Evolutionary conservation across 2,888 invertebrate species (phyloP).

Genomic region (Stenotaenia linearis): DNA sequence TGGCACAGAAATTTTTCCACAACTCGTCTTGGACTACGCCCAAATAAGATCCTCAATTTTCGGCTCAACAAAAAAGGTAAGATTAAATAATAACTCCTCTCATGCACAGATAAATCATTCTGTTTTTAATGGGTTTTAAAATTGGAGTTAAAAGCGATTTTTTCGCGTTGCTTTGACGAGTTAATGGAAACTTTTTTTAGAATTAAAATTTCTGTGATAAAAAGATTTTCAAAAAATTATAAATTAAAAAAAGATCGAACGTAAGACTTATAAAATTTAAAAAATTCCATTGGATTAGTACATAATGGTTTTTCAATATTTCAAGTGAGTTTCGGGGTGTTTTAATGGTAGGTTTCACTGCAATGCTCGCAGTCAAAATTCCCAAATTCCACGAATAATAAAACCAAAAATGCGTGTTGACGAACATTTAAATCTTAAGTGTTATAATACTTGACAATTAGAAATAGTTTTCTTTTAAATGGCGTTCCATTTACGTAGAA

Average conservation of each 20-base stretch:
- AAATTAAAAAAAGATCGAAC: too few species aligned
- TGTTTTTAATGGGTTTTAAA: neutral
- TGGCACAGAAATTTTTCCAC: constrained; percentile 8
- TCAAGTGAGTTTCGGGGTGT: neutral
- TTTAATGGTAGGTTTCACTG: neutral
- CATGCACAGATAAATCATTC: neutral
- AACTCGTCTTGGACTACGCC: constrained; percentile 9
- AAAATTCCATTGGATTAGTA: too few species aligned
- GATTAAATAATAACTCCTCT: neutral
- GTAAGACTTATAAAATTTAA: too few species aligned
- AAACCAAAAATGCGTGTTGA: too few species aligned
- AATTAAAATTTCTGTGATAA: too few species aligned
- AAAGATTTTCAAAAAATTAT: too few species aligned
- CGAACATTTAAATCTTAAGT: too few species aligned
- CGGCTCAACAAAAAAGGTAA: neutral
- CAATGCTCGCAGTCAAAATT: neutral
- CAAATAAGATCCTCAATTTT: neutral
- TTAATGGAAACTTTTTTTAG: too few species aligned
- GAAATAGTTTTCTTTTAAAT: too few species aligned
- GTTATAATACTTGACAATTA: too few species aligned
- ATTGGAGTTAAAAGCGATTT: neutral
- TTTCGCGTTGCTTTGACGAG: too few species aligned
- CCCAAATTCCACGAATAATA: neutral
- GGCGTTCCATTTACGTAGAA: too few species aligned
- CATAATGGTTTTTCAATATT: neutral